These are phyloP conservation scores for Oligia strigilis DNA, from an alignment of 2,888 invertebrate genomes.

Conservation along the genomic window DNA sequence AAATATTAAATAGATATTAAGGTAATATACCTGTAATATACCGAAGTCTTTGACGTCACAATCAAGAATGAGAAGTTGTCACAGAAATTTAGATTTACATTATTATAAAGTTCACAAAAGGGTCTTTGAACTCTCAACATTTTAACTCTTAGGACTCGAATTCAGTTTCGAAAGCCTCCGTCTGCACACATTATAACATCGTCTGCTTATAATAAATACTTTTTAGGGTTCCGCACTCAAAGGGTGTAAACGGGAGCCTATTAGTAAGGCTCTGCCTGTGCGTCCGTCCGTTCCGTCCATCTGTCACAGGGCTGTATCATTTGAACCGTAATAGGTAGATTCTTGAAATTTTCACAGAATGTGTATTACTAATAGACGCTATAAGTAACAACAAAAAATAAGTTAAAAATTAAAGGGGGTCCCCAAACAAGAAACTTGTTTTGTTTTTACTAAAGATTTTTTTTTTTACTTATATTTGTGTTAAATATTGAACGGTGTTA, in stretches of 20 bases:
- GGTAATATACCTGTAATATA: not conserved
- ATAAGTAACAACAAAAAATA: too few relatives aligned
- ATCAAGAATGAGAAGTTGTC: slow-evolving; percentile 26
- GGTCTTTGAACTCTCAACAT: slow-evolving; percentile 55
- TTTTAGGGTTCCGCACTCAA: slow-evolving; percentile 1
- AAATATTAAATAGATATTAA: slow-evolving; percentile 2
- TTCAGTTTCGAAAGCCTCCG: slow-evolving; percentile 26
- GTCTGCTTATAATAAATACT: slow-evolving; percentile 20
- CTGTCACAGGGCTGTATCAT: not conserved
- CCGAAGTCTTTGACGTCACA: slow-evolving; percentile 23
- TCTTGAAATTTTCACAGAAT: not conserved
- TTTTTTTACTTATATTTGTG: not conserved
- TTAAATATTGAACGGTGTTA: not conserved
- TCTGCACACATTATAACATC: slow-evolving; percentile 46
- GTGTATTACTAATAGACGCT: not conserved
- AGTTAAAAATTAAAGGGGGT: not conserved
- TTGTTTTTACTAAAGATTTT: not conserved
- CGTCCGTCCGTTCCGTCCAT: not conserved
- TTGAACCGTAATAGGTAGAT: not conserved
- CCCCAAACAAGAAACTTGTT: too few relatives aligned
- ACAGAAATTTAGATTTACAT: slow-evolving; percentile 61
- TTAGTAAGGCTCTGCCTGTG: too few relatives aligned
- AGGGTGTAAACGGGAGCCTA: not conserved
- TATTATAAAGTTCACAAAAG: slow-evolving; percentile 51
- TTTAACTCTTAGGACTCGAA: slow-evolving; percentile 36